Conservation (phyloP, 2,113 vertebrate species). For the Pedionomus torquatus region DNA sequence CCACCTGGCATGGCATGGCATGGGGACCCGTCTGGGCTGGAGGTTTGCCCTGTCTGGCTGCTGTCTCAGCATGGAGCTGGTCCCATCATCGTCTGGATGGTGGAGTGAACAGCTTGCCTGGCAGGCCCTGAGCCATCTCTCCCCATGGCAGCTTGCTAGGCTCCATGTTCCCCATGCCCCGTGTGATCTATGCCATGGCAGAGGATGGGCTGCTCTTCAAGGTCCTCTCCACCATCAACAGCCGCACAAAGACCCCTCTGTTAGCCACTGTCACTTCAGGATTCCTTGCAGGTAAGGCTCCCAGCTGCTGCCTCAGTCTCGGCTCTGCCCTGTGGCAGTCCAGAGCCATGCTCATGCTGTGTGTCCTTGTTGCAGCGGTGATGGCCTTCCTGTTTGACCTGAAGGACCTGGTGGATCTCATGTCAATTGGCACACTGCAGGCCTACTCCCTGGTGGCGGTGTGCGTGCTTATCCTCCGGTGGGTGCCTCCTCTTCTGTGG, state of each 20-base stretch:
- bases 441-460: conserved; percentile 93
- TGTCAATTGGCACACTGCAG: conserved; percentile 95
- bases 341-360: not conserved
- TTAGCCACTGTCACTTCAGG: conserved; percentile 88
- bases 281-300: conserved; percentile 81
- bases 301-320: accelerated
- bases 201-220: conserved; percentile 93
- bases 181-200: conserved; percentile 96
- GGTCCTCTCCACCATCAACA: conserved; percentile 81
- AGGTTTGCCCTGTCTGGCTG: not conserved
- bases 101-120: not conserved
- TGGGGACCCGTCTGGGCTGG: not conserved
- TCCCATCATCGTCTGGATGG: not conserved
- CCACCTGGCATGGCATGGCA: not conserved
- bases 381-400: conserved; percentile 93
- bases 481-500: not conserved
- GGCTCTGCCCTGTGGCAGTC: accelerated
- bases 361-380: conserved; percentile 77
- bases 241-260: conserved; percentile 87
- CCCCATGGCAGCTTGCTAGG: conserved; percentile 84
- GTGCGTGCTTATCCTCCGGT: conserved; percentile 97
- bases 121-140: not conserved
- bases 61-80: not conserved
- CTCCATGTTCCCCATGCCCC: conserved; percentile 98
- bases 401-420: conserved; percentile 91